These are phyloP conservation scores for Platycercus adscitus DNA, from an alignment of 2,113 vertebrate genomes.

Conservation along the genomic window DNA sequence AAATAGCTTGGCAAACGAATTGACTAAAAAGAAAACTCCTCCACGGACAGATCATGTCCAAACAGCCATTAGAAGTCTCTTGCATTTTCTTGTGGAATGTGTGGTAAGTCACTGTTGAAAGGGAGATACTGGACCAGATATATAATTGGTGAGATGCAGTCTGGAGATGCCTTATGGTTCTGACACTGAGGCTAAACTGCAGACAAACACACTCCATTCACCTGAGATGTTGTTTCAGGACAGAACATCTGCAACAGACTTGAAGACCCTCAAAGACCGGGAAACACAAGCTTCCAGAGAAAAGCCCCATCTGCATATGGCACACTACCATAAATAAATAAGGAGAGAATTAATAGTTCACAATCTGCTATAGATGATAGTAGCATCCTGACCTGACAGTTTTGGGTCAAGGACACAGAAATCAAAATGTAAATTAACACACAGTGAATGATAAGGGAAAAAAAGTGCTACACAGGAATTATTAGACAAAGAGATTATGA, in stretches of 20 bases:
- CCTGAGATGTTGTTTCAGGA: neutral
- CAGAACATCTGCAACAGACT: neutral
- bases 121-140: neutral
- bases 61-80: neutral
- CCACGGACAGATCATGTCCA: neutral
- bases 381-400: conserved; percentile 15
- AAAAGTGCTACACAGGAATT: neutral
- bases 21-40: neutral
- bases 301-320: neutral
- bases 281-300: neutral
- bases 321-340: neutral
- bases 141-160: rapidly evolving
- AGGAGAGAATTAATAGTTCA: conserved; percentile 14
- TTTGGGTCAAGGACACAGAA: conserved; percentile 59
- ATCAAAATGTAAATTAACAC: conserved; percentile 49
- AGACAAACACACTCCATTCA: neutral
- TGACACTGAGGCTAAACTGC: neutral
- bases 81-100: neutral
- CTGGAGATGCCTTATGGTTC: neutral
- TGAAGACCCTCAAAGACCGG: neutral
- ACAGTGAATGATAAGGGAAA: neutral
- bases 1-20: neutral
- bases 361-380: neutral
- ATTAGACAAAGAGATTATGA: conserved; percentile 13
- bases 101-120: neutral